phyloP scores from a whole-genome alignment of 2,113 vertebrate genomes.

The Tetrax tetrax region DNA sequence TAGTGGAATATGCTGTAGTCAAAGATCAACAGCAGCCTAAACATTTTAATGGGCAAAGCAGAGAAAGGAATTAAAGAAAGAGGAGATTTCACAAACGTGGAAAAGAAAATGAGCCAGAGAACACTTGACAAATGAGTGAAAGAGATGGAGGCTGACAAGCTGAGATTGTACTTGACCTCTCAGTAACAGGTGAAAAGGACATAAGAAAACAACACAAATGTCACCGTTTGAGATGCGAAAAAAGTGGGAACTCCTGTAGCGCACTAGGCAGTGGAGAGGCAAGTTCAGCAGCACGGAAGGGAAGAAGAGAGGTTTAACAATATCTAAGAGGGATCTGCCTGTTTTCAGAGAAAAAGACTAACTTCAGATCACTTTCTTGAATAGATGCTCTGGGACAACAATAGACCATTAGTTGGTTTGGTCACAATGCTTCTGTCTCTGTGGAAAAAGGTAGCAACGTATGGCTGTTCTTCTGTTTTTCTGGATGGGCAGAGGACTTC shows the following conservation, averaged over 20 bases:
- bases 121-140: neutral
- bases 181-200: neutral
- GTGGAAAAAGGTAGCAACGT: neutral
- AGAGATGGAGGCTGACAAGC: neutral
- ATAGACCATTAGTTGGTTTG: neutral
- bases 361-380: neutral
- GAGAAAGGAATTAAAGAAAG: neutral
- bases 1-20: too few species aligned
- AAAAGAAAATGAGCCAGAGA: neutral
- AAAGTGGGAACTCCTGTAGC: neutral
- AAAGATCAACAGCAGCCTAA: neutral
- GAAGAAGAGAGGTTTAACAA: neutral
- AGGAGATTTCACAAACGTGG: neutral
- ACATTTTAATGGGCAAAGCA: neutral
- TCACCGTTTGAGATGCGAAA: accelerated
- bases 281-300: neutral
- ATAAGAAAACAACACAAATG: neutral
- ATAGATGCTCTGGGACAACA: neutral
- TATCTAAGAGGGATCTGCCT: neutral
- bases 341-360: neutral
- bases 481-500: neutral
- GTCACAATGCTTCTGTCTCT: neutral
- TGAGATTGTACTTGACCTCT: neutral
- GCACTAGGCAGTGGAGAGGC: neutral
- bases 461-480: neutral